These are phyloP conservation scores for Microplitis deprimator DNA, from an alignment of 2,888 invertebrate species.

Conservation along the genomic window DNA sequence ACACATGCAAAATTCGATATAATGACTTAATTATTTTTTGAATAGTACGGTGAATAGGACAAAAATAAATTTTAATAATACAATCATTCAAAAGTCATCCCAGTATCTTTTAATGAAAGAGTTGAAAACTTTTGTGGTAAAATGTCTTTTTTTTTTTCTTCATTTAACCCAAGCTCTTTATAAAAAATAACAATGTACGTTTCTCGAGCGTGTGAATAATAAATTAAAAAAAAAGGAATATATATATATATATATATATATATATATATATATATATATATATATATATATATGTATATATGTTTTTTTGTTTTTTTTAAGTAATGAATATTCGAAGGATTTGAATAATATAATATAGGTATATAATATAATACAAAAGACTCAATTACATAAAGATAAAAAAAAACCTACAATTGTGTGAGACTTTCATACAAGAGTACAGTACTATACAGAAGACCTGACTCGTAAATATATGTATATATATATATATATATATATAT, in stretches of 20 bases:
- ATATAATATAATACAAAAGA: slow-evolving; percentile 29
- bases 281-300: neutral
- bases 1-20: neutral
- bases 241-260: neutral
- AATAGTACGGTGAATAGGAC: neutral
- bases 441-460: neutral
- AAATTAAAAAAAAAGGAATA: neutral
- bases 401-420: slow-evolving; percentile 20
- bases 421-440: neutral
- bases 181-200: neutral
- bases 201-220: slow-evolving; percentile 15
- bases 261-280: neutral
- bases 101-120: slow-evolving; percentile 5
- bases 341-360: slow-evolving; percentile 1
- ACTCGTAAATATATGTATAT: neutral
- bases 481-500: neutral
- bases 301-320: neutral
- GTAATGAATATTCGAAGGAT: slow-evolving; percentile 16
- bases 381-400: slow-evolving; percentile 38
- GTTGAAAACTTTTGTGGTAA: slow-evolving; percentile 5
- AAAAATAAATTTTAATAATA: slow-evolving; percentile 1
- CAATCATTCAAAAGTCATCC: slow-evolving; percentile 5
- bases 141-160: neutral
- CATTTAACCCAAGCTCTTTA: neutral
- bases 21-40: neutral